Conservation (phyloP, 1,140 invertebrate genomes). For the Drosophila fuyamai region DNA sequence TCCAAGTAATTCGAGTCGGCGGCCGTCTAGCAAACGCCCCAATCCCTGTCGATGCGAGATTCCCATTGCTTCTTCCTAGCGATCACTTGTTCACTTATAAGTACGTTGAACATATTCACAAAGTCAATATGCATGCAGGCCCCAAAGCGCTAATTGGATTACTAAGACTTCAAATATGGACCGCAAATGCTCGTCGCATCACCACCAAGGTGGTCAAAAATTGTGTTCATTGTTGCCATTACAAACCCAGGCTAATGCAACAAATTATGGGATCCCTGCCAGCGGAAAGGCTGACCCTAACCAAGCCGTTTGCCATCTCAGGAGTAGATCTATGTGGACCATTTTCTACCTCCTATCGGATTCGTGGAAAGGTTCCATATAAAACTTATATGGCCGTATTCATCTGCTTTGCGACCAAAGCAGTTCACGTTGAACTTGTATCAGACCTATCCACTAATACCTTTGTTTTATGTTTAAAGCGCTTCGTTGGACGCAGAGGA, state of each 20-base stretch:
- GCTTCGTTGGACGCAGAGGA: neutral
- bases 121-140: neutral
- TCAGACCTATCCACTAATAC: too few relatives aligned
- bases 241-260: neutral
- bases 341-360: slow-evolving; percentile 1
- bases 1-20: neutral
- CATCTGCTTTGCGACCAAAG: neutral
- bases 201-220: neutral
- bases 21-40: neutral
- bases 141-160: too few relatives aligned
- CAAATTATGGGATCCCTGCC: too few relatives aligned
- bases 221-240: neutral
- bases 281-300: too few relatives aligned
- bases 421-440: neutral
- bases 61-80: slow-evolving; percentile 1
- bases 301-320: too few relatives aligned
- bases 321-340: too few relatives aligned
- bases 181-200: neutral
- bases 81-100: neutral
- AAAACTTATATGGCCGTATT: slow-evolving; percentile 1
- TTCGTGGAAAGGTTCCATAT: neutral
- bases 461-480: too few relatives aligned
- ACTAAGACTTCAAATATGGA: too few relatives aligned
- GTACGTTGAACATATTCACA: neutral
- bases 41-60: neutral